A percentile compares a stretch with the other conserved stretches of the same genome.
These are phyloP conservation scores for Polypedilum vanderplanki DNA, from an alignment of 1,140 invertebrate species.

Conservation along the genomic window DNA sequence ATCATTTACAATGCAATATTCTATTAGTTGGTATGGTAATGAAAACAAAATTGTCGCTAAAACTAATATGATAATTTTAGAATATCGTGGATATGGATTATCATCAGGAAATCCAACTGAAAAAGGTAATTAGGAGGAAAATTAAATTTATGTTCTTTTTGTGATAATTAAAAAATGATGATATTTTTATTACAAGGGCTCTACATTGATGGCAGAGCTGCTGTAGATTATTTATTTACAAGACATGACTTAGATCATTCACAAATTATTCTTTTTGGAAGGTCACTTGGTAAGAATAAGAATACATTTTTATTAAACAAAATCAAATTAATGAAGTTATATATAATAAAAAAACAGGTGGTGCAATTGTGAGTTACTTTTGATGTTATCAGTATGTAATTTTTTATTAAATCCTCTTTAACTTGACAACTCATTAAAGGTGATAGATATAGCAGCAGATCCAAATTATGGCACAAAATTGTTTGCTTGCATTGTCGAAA, in stretches of 20 bases:
- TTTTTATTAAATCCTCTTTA: not conserved
- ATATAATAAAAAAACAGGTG: too few species aligned
- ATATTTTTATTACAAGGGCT: too few species aligned
- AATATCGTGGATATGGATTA: constrained; percentile 91
- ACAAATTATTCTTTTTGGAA: constrained; percentile 87
- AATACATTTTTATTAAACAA: too few species aligned
- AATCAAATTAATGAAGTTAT: too few species aligned
- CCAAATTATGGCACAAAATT: constrained; percentile 66
- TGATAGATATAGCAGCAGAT: constrained; percentile 72
- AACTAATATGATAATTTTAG: constrained; percentile 44
- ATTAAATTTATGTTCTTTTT: too few species aligned
- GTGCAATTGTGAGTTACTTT: constrained; percentile 58
- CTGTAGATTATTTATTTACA: constrained; percentile 73
- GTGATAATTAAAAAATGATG: too few species aligned
- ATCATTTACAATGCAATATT: constrained; percentile 74
- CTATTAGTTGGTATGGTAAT: constrained; percentile 54
- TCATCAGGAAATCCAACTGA: constrained; percentile 84
- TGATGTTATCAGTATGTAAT: not conserved
- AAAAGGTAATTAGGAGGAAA: too few species aligned
- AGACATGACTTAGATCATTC: constrained; percentile 74
- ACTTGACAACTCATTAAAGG: not conserved
- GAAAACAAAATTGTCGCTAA: too few species aligned
- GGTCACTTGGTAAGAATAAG: constrained; percentile 87
- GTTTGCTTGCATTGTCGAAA: constrained; percentile 83
- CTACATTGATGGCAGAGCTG: constrained; percentile 80